phyloP scores from a whole-genome alignment of 2,797 vertebrate genomes.

The Paratrypauchen microcephalus region DNA sequence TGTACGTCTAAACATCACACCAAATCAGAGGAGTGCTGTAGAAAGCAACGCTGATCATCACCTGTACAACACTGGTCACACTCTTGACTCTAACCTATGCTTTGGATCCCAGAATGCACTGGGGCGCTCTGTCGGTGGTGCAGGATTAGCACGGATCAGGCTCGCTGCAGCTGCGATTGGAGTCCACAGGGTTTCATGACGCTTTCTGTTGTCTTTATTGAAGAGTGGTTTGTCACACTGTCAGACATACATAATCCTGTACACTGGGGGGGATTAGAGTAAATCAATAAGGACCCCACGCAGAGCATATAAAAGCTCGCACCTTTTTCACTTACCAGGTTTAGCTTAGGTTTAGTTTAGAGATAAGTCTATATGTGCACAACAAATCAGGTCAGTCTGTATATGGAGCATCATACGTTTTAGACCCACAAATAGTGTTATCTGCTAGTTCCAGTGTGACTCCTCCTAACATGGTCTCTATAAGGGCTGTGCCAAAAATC shows the following conservation, averaged over 20 bases:
- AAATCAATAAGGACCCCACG: constrained; percentile 61
- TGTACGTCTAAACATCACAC: constrained; percentile 5
- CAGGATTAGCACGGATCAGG: constrained; percentile 58
- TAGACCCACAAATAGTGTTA: too few relatives aligned
- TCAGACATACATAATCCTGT: constrained; percentile 55
- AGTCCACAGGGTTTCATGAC: constrained; percentile 41
- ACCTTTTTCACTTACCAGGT: constrained; percentile 20
- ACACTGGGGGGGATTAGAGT: constrained; percentile 50
- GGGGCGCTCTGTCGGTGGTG: constrained; percentile 35
- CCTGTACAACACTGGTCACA: constrained; percentile 10
- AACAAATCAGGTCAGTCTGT: constrained; percentile 12
- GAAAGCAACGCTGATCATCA: background rate
- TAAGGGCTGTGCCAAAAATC: too few relatives aligned
- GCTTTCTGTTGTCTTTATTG: constrained; percentile 49
- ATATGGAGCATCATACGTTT: too few relatives aligned
- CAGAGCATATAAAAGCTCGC: constrained; percentile 29
- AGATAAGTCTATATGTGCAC: constrained; percentile 11
- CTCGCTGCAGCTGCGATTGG: constrained; percentile 43
- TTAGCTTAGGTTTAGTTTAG: constrained; percentile 13
- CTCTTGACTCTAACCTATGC: constrained; percentile 19
- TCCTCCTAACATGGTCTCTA: too few relatives aligned
- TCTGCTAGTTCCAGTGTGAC: too few relatives aligned
- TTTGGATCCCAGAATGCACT: constrained; percentile 35
- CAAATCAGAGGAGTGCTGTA: constrained; percentile 5
- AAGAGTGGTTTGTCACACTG: constrained; percentile 51